Base-by-base conservation (phyloP, 2,113 vertebrate genomes). In the Aix galericulata region DNA sequence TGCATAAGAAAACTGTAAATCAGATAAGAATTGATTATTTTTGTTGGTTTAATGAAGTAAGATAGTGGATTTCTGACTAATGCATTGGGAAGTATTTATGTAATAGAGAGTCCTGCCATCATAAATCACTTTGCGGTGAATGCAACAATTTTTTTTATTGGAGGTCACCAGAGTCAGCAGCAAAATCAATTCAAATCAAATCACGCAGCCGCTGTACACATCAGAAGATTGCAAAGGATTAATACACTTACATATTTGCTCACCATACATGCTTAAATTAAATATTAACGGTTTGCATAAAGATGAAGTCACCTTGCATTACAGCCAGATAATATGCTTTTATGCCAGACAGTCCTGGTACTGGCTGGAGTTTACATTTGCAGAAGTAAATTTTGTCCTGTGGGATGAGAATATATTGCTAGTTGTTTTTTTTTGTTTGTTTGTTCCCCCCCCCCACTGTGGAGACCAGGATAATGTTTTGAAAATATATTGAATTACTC, bases 11-110 rank as follows among this genome's bases (percentile, higher is more conserved):
- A 60, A 4, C 46, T 72, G 48, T 82, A 95, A 92, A 95, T 88
- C 81, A 89, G 56, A 74, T 94, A 93, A 96, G 60, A 94, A 96
- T 94, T 93, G 92, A 97, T 96, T 96, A 59, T 91, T 88, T 96
- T 94, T 97, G 79, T 94, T 94, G 77, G 60, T 93, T 96, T 97
- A 96, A 97, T 98, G 87, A 97, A 97, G 87, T 95, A 95, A 90
- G 72, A 76, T 46, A 74, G 75, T 93, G n/a, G 46, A 93, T 95
- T 95, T 95, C 87, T 97, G 94, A 94, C 81, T 93, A 97, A 93
- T 93, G 66, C 79, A 94, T 96, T 91, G 59, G 82, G 95, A 73
- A 94, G 42, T 90, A 76, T 93, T 93, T 96, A 87, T 96, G 44
- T 91, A 95, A 92, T 72, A 91, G 40, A 62, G 74, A 96, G 91